Base-by-base conservation (phyloP, 2,797 vertebrate genomes). In the Cygnus olor region DNA sequence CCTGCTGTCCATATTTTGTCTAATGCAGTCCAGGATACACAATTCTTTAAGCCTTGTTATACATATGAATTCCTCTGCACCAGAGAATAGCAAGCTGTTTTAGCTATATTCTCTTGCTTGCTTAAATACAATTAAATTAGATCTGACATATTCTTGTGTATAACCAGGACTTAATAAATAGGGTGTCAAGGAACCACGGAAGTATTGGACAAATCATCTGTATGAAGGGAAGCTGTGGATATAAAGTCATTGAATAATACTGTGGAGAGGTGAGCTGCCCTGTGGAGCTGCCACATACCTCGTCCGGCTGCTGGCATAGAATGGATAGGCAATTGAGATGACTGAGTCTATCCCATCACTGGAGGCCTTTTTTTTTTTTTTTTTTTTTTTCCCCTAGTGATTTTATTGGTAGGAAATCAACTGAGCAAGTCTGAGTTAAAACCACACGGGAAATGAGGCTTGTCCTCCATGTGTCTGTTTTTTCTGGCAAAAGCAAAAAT, bases 271-370 rank as follows among this genome's bases (percentile, higher is more conserved):
- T 0, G 0, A 56, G 25, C 10, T 53, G 24, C 51, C 60, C 36
- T 2, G 0, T 34, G 16, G 18, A 63, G 30, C 25, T 63, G 30
- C 6, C 27, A 28, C 3, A 2, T 0, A 1, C 10, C 28, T 24
- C 5, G 6, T 66, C n/a, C 7, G 1, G 8, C 14, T 19, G 20
- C 32, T 2, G 1, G 2, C 7, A 4, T n/a, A 11, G 11, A 16
- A 73, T 28, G 6, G 14, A 34, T 18, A n/a, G 28, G 19, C 9
- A 66, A 30, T 8, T 12, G 9, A 64, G 9, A 5, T 12, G 19
- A 45, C 13, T 40, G 14, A 54, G 11, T 69, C 20, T 6, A 30
- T 16, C 5, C 4, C 0, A 2, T 47, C 16, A 10, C 28, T 51
- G 49, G 20, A 47, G 27, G 15, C 11, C 11, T 65, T 18, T 0